These are phyloP conservation scores for Perodicticus potto DNA, from an alignment of 2,797 vertebrate species.

Conservation along the genomic window DNA sequence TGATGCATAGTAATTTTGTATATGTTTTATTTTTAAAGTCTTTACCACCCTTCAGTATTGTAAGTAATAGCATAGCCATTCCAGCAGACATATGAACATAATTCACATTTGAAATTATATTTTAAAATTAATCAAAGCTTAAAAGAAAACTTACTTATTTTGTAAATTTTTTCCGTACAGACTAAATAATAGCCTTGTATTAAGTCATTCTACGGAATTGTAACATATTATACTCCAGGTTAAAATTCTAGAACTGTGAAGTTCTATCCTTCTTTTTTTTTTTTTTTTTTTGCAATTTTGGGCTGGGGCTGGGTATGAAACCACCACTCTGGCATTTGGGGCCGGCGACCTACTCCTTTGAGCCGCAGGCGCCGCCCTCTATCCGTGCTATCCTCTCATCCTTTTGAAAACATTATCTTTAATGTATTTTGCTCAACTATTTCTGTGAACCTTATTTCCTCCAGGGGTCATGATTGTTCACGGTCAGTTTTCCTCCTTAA, in stretches of 20 bases:
- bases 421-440: neutral
- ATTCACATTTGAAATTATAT: neutral
- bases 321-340: too few species aligned
- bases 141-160: neutral
- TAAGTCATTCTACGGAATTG: neutral
- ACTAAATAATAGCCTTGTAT: neutral
- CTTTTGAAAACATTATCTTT: neutral
- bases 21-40: neutral
- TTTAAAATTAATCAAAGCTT: slow-evolving; percentile 5
- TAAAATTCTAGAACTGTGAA: neutral
- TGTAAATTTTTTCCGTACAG: neutral
- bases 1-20: neutral
- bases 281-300: too few species aligned
- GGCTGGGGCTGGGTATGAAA: too few species aligned
- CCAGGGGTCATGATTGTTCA: slow-evolving; percentile 11
- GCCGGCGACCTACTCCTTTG: too few species aligned
- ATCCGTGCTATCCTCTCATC: neutral
- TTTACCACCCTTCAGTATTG: neutral
- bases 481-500: slow-evolving; percentile 25
- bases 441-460: neutral
- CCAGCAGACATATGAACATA: neutral
- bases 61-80: neutral
- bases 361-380: too few species aligned
- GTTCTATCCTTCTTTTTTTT: too few species aligned
- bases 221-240: neutral